Base-by-base conservation (phyloP, 2,113 vertebrate species). In the Cichladusa arquata region DNA sequence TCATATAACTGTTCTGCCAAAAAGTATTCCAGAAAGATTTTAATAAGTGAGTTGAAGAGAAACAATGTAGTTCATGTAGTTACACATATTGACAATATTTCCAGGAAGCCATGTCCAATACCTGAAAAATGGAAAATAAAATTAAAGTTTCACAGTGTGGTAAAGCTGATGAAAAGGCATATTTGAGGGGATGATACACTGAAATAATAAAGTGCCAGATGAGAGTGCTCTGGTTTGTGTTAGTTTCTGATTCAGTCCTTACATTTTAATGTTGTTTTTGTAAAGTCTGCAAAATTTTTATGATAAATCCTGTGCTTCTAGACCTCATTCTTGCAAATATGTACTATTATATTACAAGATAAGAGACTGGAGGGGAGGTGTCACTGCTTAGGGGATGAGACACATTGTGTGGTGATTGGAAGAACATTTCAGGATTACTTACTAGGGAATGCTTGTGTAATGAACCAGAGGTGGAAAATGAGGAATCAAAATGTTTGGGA, bases 341-440 rank as follows among this genome's bases (percentile, higher is more conserved):
- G 2, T 47, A 9, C 42, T 54, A 4, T 44, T 74, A 31, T 6
- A 9, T 79, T 66, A 29, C 8, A 44, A 33, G 40, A 53, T 20
- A 51, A 51, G 82, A 76, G 9, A 28, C 19, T 38, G 5, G 4
- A 11, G 0, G 3, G 5, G 8, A 44, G 2, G 3, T 16, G 6
- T 36, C 14, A 14, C 36, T 51, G 5, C 6, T 48, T 86, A 9
- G 8, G 2, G 12, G 3, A 0, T 12, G 36, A 26, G 15, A 65
- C 3, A 19, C 19, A 5, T 19, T 23, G 4, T 48, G 11, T n/a
- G 8, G 5, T 44, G 13, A 14, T 77, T 12, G n/a, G 24, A 69
- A 70, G 14, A 61, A 10, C 0, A 5, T 65, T 78, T 65, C 5
- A 20, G 31, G 40, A 56, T 50, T 50, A 14, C 2, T 42, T 77